Conservation (phyloP, 2,113 vertebrate genomes). For the Toxotes jaculatrix region DNA sequence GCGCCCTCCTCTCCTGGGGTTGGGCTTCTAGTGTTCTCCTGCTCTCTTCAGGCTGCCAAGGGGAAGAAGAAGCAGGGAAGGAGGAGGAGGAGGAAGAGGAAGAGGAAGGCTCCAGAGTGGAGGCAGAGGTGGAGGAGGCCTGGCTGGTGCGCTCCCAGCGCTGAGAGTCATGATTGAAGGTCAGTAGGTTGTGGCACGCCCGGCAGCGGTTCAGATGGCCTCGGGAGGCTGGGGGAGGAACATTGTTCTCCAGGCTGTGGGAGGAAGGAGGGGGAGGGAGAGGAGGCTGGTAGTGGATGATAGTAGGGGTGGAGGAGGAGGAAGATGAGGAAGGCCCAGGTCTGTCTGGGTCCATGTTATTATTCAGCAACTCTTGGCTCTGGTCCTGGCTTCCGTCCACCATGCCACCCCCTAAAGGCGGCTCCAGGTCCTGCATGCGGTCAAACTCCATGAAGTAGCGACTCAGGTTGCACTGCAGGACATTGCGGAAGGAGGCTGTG, state of each 20-base stretch:
- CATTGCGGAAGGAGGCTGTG: constrained; percentile 91
- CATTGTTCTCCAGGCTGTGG: constrained; percentile 88
- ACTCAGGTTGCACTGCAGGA: constrained; percentile 96
- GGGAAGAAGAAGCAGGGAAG: constrained; percentile 16
- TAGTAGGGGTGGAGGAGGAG: constrained; percentile 87
- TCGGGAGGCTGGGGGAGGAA: constrained; percentile 87
- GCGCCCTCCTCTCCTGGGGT: constrained; percentile 85
- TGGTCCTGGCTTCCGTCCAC: constrained; percentile 87
- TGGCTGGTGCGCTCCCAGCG: constrained; percentile 96
- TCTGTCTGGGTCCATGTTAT: constrained; percentile 94
- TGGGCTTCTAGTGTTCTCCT: constrained; percentile 82
- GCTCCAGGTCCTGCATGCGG: constrained; percentile 94
- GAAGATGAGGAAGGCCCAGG: constrained; percentile 89
- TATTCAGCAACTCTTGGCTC: constrained; percentile 94
- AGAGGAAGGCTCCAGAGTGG: constrained; percentile 78
- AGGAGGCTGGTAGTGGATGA: constrained; percentile 81
- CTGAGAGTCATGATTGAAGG: constrained; percentile 97
- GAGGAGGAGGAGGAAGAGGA: constrained; percentile 57
- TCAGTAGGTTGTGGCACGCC: constrained; percentile 98
- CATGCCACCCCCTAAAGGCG: constrained; percentile 82
- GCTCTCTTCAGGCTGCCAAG: constrained; percentile 81
- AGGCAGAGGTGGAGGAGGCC: constrained; percentile 85
- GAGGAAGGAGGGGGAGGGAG: constrained; percentile 77
- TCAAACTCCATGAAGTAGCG: constrained; percentile 99
- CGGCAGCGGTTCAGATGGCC: constrained; percentile 97